A percentile compares a stretch with the other conserved stretches of the same genome.
Conservation (phyloP, 2,797 vertebrate genomes). For the Limnodromus scolopaceus region DNA sequence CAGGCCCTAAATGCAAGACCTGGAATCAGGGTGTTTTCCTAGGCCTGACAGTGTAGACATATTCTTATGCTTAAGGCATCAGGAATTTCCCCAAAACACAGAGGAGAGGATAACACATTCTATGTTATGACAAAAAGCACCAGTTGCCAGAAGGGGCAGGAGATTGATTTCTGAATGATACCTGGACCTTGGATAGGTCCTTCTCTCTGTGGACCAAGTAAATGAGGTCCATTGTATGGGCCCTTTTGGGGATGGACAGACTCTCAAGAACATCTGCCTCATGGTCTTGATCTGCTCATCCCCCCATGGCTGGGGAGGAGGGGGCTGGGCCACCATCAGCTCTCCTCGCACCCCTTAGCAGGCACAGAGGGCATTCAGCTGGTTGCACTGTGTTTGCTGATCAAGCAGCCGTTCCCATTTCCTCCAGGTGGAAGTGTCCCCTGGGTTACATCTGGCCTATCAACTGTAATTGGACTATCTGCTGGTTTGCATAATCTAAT, state of each 20-base stretch:
- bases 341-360: neutral
- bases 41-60: neutral
- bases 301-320: neutral
- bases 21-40: neutral
- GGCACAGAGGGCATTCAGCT: neutral
- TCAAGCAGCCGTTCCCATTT: neutral
- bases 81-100: neutral
- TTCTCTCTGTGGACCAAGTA: neutral
- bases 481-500: slow-evolving; percentile 55
- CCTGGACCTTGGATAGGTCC: neutral
- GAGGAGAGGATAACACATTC: neutral
- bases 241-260: neutral
- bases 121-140: neutral
- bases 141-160: neutral
- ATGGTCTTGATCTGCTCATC: neutral
- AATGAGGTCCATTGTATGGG: neutral
- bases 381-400: neutral
- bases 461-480: slow-evolving; percentile 24
- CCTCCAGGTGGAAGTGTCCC: slow-evolving; percentile 1
- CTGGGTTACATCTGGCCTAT: slow-evolving; percentile 14
- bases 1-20: neutral
- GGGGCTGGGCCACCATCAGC: neutral
- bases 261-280: neutral
- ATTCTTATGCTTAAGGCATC: neutral
- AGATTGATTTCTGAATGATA: neutral